A percentile compares a stretch with the other conserved stretches of the same genome.
These are phyloP conservation scores for Drosophila greeni DNA, from an alignment of 2,888 invertebrate species.

Conservation along the genomic window DNA sequence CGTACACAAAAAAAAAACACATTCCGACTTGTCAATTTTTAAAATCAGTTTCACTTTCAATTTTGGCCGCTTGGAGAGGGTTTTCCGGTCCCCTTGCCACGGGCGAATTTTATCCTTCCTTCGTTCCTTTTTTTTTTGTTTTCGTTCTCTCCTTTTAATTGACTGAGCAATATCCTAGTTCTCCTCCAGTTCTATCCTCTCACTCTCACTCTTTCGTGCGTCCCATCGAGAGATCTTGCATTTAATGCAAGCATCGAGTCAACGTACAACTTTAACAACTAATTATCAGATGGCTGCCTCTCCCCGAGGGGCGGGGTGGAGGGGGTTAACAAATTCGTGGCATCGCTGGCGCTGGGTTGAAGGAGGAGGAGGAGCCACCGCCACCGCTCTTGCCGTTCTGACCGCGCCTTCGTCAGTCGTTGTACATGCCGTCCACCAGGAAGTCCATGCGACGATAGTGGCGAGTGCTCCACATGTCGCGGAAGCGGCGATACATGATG, in stretches of 20 bases:
- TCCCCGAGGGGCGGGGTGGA: too few relatives aligned
- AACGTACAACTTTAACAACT: conserved; percentile 47
- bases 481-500: conserved; percentile 84
- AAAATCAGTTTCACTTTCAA: conserved; percentile 41
- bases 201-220: conserved; percentile 13
- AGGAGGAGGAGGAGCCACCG: conserved; percentile 3
- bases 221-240: conserved; percentile 34
- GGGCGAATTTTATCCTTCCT: not conserved
- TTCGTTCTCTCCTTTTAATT: conserved; percentile 30
- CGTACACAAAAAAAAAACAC: not conserved
- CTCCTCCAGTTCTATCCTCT: conserved; percentile 12
- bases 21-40: conserved; percentile 2
- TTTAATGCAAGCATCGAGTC: conserved; percentile 49
- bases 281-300: conserved; percentile 40
- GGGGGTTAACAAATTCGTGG: conserved; percentile 33
- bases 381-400: conserved; percentile 23
- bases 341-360: not conserved
- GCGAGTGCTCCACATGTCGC: conserved; percentile 91
- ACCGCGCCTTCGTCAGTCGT: conserved; percentile 81
- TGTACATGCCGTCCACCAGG: conserved; percentile 93
- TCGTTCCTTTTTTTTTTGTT: not conserved
- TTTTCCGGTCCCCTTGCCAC: not conserved
- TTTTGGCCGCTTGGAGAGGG: conserved; percentile 43
- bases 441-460: conserved; percentile 94
- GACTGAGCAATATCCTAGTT: conserved; percentile 46